phyloP scores from a whole-genome alignment of 1,140 invertebrate species.

The Chlorops oryzae region DNA sequence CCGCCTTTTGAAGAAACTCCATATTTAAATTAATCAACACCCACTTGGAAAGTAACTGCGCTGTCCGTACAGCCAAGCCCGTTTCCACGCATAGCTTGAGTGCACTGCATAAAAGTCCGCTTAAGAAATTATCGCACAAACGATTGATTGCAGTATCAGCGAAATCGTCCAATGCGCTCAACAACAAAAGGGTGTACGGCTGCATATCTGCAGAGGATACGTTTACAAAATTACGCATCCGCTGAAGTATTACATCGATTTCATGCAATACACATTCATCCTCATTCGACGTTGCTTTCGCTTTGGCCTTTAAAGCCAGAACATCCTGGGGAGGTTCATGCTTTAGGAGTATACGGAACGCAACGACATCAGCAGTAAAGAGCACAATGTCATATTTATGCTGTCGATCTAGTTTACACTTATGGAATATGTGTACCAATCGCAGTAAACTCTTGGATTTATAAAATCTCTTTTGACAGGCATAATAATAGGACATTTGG shows the following conservation, averaged over 20 bases:
- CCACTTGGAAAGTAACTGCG: conserved; percentile 31
- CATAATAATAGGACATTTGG: conserved; percentile 32
- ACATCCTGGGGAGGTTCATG: conserved; percentile 4
- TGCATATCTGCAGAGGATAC: conserved; percentile 15
- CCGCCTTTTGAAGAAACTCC: conserved; percentile 32
- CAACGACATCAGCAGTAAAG: conserved; percentile 25
- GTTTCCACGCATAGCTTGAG: conserved; percentile 24
- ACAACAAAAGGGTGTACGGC: conserved; percentile 17
- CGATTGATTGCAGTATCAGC: conserved; percentile 35
- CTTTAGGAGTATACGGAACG: conserved; percentile 29
- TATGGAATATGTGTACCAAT: conserved; percentile 18
- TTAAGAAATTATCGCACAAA: conserved; percentile 22
- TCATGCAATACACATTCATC: conserved; percentile 19
- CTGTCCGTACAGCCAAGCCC: conserved; percentile 26
- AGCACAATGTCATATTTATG: conserved; percentile 30
- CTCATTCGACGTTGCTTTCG: not conserved
- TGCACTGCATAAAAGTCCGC: conserved; percentile 20
- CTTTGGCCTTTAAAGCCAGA: conserved; percentile 6
- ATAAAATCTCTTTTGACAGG: conserved; percentile 4
- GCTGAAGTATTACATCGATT: conserved; percentile 24
- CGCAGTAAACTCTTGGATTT: conserved; percentile 26
- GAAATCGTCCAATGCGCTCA: conserved; percentile 23
- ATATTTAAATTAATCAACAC: conserved; percentile 37
- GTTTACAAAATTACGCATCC: conserved; percentile 25
- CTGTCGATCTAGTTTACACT: conserved; percentile 20